phyloP scores from a whole-genome alignment of 2,888 invertebrate species.

The Drosophila neotestacea region DNA sequence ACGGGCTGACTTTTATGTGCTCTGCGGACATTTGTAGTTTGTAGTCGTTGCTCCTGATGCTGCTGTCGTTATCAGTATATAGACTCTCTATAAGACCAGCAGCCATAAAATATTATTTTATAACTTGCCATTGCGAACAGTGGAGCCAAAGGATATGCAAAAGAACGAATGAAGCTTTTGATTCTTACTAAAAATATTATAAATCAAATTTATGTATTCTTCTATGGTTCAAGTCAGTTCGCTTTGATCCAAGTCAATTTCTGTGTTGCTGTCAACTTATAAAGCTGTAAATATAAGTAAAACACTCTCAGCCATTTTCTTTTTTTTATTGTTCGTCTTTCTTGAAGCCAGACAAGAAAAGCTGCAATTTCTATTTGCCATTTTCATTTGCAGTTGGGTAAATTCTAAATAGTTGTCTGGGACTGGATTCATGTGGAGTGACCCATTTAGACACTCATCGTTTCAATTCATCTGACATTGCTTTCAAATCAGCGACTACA shows the following conservation, averaged over 20 bases:
- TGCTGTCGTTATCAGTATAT: constrained; percentile 44
- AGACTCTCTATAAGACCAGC: constrained; percentile 31
- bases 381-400: constrained; percentile 30
- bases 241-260: background rate
- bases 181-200: constrained; percentile 1
- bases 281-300: background rate
- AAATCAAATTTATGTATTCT: constrained; percentile 21
- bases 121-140: background rate
- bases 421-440: constrained; percentile 3
- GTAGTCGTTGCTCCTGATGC: constrained; percentile 22
- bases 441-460: constrained; percentile 13
- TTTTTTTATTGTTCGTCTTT: background rate
- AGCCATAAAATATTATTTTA: constrained; percentile 69
- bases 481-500: constrained; percentile 3
- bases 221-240: background rate
- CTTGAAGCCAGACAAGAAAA: constrained; percentile 18
- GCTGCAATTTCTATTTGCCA: constrained; percentile 42
- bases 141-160: background rate
- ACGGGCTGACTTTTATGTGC: constrained; percentile 58
- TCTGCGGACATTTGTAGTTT: constrained; percentile 67
- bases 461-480: background rate
- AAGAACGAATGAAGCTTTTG: background rate
- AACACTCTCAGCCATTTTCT: background rate
- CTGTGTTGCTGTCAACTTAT: background rate
- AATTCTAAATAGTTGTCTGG: constrained; percentile 34